Base-by-base conservation (phyloP, 1,140 invertebrate species). In the Aphaenogaster rudis region DNA sequence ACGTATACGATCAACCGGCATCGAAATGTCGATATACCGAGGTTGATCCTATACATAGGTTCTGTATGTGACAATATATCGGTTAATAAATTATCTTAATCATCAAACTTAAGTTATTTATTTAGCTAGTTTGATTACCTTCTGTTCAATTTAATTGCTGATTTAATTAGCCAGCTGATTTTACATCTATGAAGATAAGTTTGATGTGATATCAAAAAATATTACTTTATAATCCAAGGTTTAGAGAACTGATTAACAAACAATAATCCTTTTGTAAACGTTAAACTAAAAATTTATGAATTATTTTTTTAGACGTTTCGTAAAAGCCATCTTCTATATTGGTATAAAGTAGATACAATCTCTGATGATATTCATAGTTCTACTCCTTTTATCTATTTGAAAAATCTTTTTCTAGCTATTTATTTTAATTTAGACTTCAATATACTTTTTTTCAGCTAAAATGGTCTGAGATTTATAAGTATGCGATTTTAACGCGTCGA, bases 41-140 rank as follows among this genome's bases (percentile, higher is more conserved):
- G 1, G 11, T 17, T 15, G 17, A 74, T 52, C 3, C 28, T 52
- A 45, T 45, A 67, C 64, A n/a, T 45, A 45, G n/a, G 8, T 59
- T 42, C n/a, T 21, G 2, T 5, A 15, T 7, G 2, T 61, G 21
- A 42, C 71, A 5, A 6, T 28, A 72, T 36, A 36, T 54, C 13
- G 50, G 11, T 52, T 57, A 45, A 45, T 59, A 61, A 77, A 61
- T 77, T 61, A 39, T 42, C 21, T 57, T 36, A 28, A 61, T 45
- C 13, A 6, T 28, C n/a, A 15, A 21, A 59, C 17, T n/a, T 59
- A 28, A 45, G 0, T 28, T 5, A 39, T n/a, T 71, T 45, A 13
- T n/a, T 54, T 3, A n/a, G 28, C 11, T 36, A 74, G 28, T 74
- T 74, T 54, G 3, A 54, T 39, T 54, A 11, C 3, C 21, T 36